Conservation (phyloP, 2,113 vertebrate genomes). For the Monopterus albus region DNA sequence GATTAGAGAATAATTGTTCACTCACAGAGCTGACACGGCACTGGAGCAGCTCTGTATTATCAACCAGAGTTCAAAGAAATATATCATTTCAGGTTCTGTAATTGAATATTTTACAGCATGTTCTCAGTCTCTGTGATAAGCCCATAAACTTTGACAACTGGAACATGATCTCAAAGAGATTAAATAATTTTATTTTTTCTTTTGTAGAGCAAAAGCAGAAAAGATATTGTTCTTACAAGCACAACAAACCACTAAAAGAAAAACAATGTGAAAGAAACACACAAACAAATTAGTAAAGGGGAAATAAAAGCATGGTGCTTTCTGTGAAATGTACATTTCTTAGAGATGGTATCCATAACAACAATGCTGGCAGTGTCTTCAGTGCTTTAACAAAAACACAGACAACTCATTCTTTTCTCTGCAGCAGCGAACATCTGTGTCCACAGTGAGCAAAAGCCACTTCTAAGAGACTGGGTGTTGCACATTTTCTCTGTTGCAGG, state of each 20-base stretch:
- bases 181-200: conserved; percentile 18
- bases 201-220: not conserved
- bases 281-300: conserved; percentile 22
- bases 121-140: not conserved
- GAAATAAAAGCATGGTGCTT: conserved; percentile 24
- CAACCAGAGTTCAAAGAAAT: not conserved
- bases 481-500: conserved; percentile 46
- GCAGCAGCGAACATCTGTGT: conserved; percentile 59
- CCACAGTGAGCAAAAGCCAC: conserved; percentile 51
- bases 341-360: conserved; percentile 53
- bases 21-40: not conserved
- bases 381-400: conserved; percentile 46
- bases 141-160: conserved; percentile 30
- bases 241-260: not conserved
- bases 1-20: not conserved
- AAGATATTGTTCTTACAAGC: not conserved
- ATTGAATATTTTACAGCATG: not conserved
- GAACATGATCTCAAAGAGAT: conserved; percentile 34
- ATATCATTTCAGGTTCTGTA: not conserved
- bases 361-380: conserved; percentile 45
- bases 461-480: conserved; percentile 42
- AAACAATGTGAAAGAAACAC: conserved; percentile 65
- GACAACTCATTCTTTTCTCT: conserved; percentile 36
- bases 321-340: conserved; percentile 32
- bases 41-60: not conserved